Base-by-base conservation (phyloP, 1,140 invertebrate species). In the Drosophila orena region DNA sequence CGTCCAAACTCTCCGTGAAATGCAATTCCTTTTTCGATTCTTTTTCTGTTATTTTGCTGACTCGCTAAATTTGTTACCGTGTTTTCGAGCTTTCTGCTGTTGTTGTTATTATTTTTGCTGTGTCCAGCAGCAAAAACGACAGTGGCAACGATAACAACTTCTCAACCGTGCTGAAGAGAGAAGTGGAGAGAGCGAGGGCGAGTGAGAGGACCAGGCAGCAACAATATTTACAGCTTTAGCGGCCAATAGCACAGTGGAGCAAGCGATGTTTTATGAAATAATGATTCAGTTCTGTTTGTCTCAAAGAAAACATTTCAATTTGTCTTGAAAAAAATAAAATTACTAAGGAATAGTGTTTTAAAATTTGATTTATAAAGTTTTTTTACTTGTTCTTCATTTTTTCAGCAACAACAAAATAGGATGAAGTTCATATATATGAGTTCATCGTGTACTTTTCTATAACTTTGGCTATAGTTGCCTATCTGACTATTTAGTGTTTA, bases 171-270 rank as follows among this genome's bases (percentile, higher is more conserved):
- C 53, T 55, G 72, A 71, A 78, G 74, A 75, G 42, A 53, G 73
- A 56, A 58, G 46, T 59, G 34, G 62, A 59, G 73, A 65, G 11
- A 27, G 62, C 24, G 44, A 44, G 60, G 53, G 42, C 37, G 34
- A 56, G 38, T 17, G 54, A 50, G 74, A 68, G 61, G 61, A 77
- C 64, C 74, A 70, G 73, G 50, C 74, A 77, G 65, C 84, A 79
- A 83, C 76, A 90, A 89, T 77, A 88, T 83, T 89, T 89, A 88
- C 85, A 88, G 76, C 83, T 84, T 81, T 89, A 77, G 75, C 79
- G 70, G 75, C 59, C 62, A 58, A 65, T 43, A 11, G 80, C 71
- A 88, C 84, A 89, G 79, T 89, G 83, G 79, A 30, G 17, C 64
- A 40, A 71, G 42, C 12, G 34, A 20, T 20, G 3, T 34, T 27